These are phyloP conservation scores for Lates japonicus DNA, from an alignment of 2,797 vertebrate genomes.

Conservation along the genomic window DNA sequence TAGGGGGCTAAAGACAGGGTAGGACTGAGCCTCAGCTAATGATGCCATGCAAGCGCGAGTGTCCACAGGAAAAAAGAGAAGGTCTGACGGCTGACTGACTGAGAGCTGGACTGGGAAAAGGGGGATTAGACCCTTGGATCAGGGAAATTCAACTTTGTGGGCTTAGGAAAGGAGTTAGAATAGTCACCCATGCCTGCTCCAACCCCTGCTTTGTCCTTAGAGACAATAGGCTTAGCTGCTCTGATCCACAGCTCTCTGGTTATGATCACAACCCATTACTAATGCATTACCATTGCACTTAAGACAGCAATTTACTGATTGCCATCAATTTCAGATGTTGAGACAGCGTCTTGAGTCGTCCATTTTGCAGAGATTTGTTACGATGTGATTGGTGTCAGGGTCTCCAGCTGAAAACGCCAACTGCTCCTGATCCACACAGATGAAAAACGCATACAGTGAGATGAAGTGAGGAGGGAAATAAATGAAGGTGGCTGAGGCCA, in stretches of 20 bases:
- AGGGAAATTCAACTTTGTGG: conserved; percentile 78
- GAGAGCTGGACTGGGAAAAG: conserved; percentile 71
- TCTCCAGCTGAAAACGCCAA: conserved; percentile 44
- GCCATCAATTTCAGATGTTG: conserved; percentile 73
- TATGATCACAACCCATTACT: conserved; percentile 81
- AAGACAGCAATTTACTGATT: conserved; percentile 84
- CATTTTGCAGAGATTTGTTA: conserved; percentile 57
- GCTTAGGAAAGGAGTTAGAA: conserved; percentile 76
- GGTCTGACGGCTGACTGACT: conserved; percentile 75
- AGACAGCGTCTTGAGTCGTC: conserved; percentile 42
- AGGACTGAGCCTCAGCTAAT: conserved; percentile 83
- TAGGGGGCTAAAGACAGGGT: conserved; percentile 69
- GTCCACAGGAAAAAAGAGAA: conserved; percentile 68
- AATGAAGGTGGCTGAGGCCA: conserved; percentile 75
- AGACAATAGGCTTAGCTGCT: conserved; percentile 83
- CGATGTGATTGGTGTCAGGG: conserved; percentile 50
- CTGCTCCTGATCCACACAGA: conserved; percentile 60
- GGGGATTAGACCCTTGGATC: conserved; percentile 82
- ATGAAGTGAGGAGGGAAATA: conserved; percentile 68
- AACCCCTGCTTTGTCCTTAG: conserved; percentile 80
- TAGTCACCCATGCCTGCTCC: conserved; percentile 74
- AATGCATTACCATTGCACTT: conserved; percentile 74
- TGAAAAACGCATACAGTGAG: conserved; percentile 72
- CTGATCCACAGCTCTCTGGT: conserved; percentile 72
- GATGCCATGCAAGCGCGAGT: conserved; percentile 76